Evolutionary conservation across 2,113 vertebrate genomes (phyloP).

Genomic region (Miniopterus natalensis): DNA sequence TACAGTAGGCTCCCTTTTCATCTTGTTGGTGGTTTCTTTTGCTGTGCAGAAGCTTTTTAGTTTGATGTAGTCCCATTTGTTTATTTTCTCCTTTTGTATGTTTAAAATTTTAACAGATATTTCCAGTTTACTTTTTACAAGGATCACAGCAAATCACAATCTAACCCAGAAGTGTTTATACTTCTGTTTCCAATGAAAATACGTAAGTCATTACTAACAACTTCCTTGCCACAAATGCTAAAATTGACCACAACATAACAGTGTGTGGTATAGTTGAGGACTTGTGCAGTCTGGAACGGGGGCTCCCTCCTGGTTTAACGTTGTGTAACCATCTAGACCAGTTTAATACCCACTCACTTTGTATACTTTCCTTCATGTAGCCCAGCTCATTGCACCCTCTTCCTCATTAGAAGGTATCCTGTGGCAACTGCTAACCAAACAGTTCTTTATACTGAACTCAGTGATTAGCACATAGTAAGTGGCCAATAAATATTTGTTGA

Average conservation of each 20-base stretch:
- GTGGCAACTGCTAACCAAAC: neutral
- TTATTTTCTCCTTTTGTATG: neutral
- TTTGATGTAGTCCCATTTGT: no score
- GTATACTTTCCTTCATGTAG: neutral
- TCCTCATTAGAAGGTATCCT: neutral
- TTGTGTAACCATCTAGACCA: neutral
- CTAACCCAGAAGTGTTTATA: neutral
- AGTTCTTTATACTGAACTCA: neutral
- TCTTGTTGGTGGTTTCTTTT: no score
- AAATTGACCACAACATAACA: neutral
- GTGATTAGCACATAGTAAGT: neutral
- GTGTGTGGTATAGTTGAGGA: neutral
- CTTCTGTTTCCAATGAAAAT: slow-evolving; percentile 44
- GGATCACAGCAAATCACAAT: neutral
- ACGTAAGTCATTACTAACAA: neutral
- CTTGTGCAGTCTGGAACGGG: neutral
- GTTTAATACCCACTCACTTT: neutral
- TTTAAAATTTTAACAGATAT: neutral
- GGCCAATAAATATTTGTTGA: neutral
- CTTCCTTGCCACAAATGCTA: neutral
- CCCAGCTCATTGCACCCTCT: neutral
- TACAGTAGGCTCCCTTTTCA: no score
- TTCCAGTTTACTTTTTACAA: slow-evolving; percentile 7
- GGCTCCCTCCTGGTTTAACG: neutral
- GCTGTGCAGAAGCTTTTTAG: no score